Percentiles rank a stretch among this genome's conserved stretches.
Conservation (phyloP, 1,140 invertebrate genomes). For the Goniozus legneri region DNA sequence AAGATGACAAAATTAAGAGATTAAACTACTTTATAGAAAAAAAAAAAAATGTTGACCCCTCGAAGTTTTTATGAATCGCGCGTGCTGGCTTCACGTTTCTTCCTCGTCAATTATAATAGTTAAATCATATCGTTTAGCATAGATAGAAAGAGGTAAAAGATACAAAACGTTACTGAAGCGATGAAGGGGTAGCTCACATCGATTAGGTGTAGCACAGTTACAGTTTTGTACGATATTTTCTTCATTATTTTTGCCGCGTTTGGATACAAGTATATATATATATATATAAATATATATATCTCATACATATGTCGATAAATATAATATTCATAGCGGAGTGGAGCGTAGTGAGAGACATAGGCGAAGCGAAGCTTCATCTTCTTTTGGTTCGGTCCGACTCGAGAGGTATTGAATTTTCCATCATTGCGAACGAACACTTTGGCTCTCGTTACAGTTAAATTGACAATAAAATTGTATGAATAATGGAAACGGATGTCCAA, state of each 20-base stretch:
- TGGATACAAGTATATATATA: slow-evolving; percentile 20
- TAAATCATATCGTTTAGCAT: too few relatives aligned
- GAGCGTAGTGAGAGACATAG: slow-evolving; percentile 54
- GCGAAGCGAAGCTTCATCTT: slow-evolving; percentile 53
- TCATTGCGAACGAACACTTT: too few relatives aligned
- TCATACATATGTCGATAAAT: background rate
- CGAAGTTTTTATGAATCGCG: too few relatives aligned
- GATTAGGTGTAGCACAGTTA: slow-evolving; percentile 54
- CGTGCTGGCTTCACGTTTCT: too few relatives aligned
- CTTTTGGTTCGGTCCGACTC: slow-evolving; percentile 35
- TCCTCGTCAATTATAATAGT: too few relatives aligned
- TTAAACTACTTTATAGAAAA: too few relatives aligned
- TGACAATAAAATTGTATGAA: too few relatives aligned
- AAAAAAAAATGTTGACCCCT: too few relatives aligned
- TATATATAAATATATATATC: slow-evolving; percentile 20
- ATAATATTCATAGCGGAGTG: slow-evolving; percentile 47
- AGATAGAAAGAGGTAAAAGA: slow-evolving; percentile 28
- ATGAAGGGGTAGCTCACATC: slow-evolving; percentile 52
- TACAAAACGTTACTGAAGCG: slow-evolving; percentile 50
- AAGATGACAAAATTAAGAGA: too few relatives aligned
- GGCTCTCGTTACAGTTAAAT: too few relatives aligned
- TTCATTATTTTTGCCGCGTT: slow-evolving; percentile 42
- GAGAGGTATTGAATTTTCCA: slow-evolving; percentile 36
- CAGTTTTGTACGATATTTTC: slow-evolving; percentile 41
- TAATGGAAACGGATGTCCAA: too few relatives aligned